These are phyloP conservation scores for Neodiprion virginianus DNA, from an alignment of 1,140 invertebrate genomes.

Conservation along the genomic window DNA sequence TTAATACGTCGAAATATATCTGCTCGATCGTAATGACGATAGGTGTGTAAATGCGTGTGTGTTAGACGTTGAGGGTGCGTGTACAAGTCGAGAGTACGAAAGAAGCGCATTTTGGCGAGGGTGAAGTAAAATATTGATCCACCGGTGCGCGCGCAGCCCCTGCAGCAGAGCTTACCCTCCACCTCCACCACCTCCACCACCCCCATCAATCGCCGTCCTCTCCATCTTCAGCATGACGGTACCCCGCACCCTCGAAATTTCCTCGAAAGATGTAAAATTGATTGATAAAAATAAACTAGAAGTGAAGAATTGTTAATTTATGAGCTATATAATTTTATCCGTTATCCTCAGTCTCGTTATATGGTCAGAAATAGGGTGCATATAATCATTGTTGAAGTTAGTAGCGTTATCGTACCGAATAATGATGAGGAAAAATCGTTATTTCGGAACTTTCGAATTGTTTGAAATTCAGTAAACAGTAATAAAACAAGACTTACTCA, in stretches of 20 bases:
- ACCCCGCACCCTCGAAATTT: too few species aligned
- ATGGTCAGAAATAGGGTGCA: too few species aligned
- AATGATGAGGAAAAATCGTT: too few species aligned
- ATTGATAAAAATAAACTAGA: not conserved
- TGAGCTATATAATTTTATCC: too few species aligned
- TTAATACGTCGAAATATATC: not conserved
- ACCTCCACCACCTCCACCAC: constrained; percentile 30
- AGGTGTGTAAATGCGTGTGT: constrained; percentile 12
- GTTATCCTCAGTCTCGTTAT: too few species aligned
- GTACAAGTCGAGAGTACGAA: constrained; percentile 32
- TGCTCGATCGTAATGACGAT: too few species aligned
- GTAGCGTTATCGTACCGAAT: too few species aligned
- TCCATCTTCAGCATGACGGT: not conserved
- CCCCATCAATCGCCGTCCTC: not conserved
- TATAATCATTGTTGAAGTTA: too few species aligned
- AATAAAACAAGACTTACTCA: too few species aligned
- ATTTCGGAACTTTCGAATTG: too few species aligned
- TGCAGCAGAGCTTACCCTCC: constrained; percentile 53
- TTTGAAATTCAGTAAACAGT: too few species aligned
- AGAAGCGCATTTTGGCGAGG: constrained; percentile 40
- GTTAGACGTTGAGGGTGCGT: constrained; percentile 30
- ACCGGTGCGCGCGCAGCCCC: constrained; percentile 58
- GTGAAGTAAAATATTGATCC: constrained; percentile 62
- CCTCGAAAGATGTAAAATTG: not conserved
- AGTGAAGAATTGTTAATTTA: not conserved